Conservation (phyloP, 64 coral and sea anemone genomes). For the Pachyseris speciosa region DNA sequence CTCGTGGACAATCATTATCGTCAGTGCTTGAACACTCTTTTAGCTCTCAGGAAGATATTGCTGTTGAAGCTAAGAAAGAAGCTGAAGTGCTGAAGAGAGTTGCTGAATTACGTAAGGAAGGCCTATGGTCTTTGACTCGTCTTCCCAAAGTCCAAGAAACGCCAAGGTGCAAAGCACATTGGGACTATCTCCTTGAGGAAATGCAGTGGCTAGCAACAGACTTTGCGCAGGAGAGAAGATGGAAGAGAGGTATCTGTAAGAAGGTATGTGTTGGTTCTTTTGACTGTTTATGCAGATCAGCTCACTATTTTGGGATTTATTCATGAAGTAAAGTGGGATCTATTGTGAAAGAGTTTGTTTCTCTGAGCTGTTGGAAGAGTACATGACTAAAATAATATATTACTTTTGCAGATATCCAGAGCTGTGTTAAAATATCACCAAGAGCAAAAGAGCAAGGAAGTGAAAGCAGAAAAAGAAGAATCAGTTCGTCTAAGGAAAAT, state of each 20-base stretch:
- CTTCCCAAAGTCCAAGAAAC: slow-evolving; percentile 97
- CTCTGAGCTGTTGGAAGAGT: no score
- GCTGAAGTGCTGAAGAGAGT: slow-evolving; percentile 96
- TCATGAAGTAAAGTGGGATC: no score
- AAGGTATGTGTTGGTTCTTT: slow-evolving; percentile 72
- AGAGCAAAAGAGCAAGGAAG: slow-evolving; percentile 95
- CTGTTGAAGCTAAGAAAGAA: slow-evolving; percentile 93
- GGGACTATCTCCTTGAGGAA: slow-evolving; percentile 98
- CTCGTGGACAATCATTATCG: slow-evolving; percentile 72
- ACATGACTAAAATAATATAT: neutral
- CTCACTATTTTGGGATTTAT: no score
- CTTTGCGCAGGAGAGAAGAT: slow-evolving; percentile 97
- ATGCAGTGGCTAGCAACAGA: slow-evolving; percentile 98
- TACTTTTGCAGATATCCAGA: slow-evolving; percentile 76
- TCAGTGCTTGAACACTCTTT: slow-evolving; percentile 87
- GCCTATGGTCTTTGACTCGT: slow-evolving; percentile 84
- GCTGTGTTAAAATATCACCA: slow-evolving; percentile 97
- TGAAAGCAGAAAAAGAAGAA: slow-evolving; percentile 96
- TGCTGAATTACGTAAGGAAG: slow-evolving; percentile 92
- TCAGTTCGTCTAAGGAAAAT: slow-evolving; percentile 85
- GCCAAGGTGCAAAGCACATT: slow-evolving; percentile 89
- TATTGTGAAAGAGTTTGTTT: no score
- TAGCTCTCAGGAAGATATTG: slow-evolving; percentile 90
- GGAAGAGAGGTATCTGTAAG: slow-evolving; percentile 97
- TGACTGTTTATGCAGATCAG: neutral